Conservation (phyloP, 1,140 invertebrate genomes). For the Pseudachorutes palmiensis region DNA sequence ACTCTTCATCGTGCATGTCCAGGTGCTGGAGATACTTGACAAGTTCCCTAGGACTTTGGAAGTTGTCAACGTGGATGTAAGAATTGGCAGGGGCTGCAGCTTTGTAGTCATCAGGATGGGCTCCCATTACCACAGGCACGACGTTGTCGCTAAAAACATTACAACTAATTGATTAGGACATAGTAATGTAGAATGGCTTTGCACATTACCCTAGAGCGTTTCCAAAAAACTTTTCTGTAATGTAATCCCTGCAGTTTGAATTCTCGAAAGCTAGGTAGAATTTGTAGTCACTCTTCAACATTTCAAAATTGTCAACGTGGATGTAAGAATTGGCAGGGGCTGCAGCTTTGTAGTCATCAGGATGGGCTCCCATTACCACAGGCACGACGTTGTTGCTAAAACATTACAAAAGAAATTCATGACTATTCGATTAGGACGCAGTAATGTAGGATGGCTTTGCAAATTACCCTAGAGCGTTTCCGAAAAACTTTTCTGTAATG, state of each 20-base stretch:
- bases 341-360: not conserved
- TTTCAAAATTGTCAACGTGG: constrained; percentile 55
- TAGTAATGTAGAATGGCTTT: not conserved
- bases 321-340: not conserved
- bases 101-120: constrained; percentile 46
- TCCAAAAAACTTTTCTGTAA: constrained; percentile 92
- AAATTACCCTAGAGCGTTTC: constrained; percentile 71
- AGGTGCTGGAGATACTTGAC: constrained; percentile 48
- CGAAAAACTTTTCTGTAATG: constrained; percentile 93
- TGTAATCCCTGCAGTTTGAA: constrained; percentile 89
- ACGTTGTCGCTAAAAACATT: constrained; percentile 39
- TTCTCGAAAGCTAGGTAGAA: constrained; percentile 97
- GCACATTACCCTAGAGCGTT: constrained; percentile 76
- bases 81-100: constrained; percentile 54
- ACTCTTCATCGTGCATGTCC: constrained; percentile 40
- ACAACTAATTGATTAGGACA: not conserved
- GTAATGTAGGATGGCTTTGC: no score
- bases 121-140: constrained; percentile 64
- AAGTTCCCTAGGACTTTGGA: constrained; percentile 46
- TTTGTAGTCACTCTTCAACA: constrained; percentile 87
- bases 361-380: not conserved
- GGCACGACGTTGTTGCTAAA: not conserved
- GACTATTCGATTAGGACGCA: not conserved
- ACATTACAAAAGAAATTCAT: not conserved
- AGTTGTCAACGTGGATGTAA: constrained; percentile 55